Evolutionary conservation across 2,888 invertebrate genomes (phyloP).

Genomic region (Microctonus aethiopoides): DNA sequence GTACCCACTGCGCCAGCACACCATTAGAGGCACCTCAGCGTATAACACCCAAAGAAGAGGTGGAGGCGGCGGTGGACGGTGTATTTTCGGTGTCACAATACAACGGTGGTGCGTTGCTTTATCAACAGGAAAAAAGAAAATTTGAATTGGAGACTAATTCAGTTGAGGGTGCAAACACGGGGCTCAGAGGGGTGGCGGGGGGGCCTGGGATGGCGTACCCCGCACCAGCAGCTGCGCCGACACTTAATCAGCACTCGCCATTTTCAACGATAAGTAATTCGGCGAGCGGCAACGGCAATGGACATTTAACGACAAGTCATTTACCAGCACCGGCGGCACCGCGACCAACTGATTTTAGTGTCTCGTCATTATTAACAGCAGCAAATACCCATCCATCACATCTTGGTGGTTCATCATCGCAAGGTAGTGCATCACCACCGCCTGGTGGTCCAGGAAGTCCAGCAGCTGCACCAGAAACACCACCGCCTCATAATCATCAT

Average conservation of each 20-base stretch:
- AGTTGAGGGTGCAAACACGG: conserved; percentile 65
- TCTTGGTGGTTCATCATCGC: conserved; percentile 64
- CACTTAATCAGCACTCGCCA: conserved; percentile 60
- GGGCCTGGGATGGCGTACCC: conserved; percentile 68
- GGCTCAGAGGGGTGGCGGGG: conserved; percentile 65
- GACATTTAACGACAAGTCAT: conserved; percentile 77
- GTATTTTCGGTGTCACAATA: conserved; percentile 18
- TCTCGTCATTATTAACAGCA: conserved; percentile 88
- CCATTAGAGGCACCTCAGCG: conserved; percentile 66
- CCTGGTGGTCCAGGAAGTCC: conserved; percentile 63
- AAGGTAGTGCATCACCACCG: conserved; percentile 64
- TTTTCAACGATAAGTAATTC: conserved; percentile 67
- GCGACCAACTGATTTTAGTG: conserved; percentile 92
- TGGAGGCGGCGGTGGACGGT: conserved; percentile 34
- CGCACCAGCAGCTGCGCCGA: conserved; percentile 64
- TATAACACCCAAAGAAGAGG: conserved; percentile 40
- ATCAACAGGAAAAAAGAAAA: conserved; percentile 11
- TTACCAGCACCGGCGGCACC: conserved; percentile 89
- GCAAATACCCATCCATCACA: conserved; percentile 65
- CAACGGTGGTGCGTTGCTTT: conserved; percentile 22
- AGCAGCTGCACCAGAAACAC: conserved; percentile 59
- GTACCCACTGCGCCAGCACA: conserved; percentile 73
- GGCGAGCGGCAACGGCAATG: conserved; percentile 46
- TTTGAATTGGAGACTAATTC: conserved; percentile 54
- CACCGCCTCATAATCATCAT: conserved; percentile 62